A percentile compares a stretch with the other conserved stretches of the same genome.
phyloP scores from a whole-genome alignment of 64 coral and sea anemone species.

The Exaiptasia diaphana region DNA sequence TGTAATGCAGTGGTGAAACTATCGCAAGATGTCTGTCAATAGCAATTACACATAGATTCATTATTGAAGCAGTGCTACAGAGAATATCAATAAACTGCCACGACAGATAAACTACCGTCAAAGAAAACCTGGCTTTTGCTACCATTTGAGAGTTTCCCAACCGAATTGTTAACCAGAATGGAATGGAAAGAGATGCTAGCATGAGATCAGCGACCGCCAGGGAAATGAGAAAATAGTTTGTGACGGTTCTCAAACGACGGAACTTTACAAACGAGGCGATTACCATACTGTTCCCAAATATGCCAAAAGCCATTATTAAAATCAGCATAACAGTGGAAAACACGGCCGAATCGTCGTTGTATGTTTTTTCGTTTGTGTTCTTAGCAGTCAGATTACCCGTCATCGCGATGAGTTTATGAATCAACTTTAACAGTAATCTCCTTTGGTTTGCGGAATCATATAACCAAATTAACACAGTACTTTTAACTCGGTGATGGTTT shows the following conservation, averaged over 20 bases:
- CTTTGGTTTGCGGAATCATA: no score
- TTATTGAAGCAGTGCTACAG: constrained; percentile 66
- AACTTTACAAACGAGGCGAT: background rate
- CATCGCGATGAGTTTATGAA: no score
- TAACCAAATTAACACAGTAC: no score
- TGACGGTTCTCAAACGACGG: background rate
- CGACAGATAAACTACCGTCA: constrained; percentile 47
- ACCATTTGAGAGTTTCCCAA: constrained; percentile 6
- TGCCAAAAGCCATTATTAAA: constrained; percentile 28
- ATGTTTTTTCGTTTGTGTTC: no score
- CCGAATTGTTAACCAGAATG: constrained; percentile 26
- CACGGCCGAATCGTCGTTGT: no score
- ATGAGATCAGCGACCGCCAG: background rate
- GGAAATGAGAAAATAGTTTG: background rate
- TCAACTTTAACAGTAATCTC: no score
- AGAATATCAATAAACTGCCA: constrained; percentile 72
- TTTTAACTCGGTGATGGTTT: no score
- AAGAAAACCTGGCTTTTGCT: background rate
- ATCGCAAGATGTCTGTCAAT: constrained; percentile 80
- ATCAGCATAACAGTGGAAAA: constrained; percentile 8
- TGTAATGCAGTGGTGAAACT: constrained; percentile 68
- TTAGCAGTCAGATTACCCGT: no score
- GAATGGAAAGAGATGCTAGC: background rate
- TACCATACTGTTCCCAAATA: background rate
- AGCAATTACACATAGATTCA: constrained; percentile 63